A percentile compares a stretch with the other conserved stretches of the same genome.
These are phyloP conservation scores for Orthosia gothica DNA, from an alignment of 2,888 invertebrate genomes.

Conservation along the genomic window DNA sequence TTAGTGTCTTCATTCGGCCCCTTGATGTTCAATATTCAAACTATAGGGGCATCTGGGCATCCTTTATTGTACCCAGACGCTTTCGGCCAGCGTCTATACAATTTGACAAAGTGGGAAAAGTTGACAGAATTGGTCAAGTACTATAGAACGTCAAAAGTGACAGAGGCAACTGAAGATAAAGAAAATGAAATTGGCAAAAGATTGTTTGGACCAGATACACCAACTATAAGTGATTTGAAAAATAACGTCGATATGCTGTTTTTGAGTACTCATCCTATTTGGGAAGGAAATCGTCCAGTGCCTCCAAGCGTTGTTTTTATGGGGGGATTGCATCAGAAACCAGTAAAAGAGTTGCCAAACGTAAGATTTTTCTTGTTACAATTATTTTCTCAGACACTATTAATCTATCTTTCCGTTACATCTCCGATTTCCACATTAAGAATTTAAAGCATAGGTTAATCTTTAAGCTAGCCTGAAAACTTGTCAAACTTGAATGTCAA, in stretches of 20 bases:
- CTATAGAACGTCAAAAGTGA: slow-evolving; percentile 34
- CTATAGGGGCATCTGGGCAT: slow-evolving; percentile 70
- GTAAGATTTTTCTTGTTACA: slow-evolving; percentile 27
- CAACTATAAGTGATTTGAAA: slow-evolving; percentile 64
- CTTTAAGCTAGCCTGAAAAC: no score
- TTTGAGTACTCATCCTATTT: slow-evolving; percentile 81
- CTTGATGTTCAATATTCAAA: slow-evolving; percentile 46
- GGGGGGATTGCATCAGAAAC: slow-evolving; percentile 73
- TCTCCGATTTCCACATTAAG: no score
- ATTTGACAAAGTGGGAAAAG: slow-evolving; percentile 74
- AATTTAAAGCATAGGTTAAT: no score
- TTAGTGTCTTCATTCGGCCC: slow-evolving; percentile 71
- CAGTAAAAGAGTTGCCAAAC: slow-evolving; percentile 32
- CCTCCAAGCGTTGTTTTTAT: slow-evolving; percentile 81
- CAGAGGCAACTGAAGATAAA: slow-evolving; percentile 40
- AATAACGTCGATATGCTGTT: slow-evolving; percentile 81
- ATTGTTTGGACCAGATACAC: slow-evolving; percentile 69
- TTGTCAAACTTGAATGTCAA: no score
- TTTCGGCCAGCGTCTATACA: slow-evolving; percentile 61
- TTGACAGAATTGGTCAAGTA: slow-evolving; percentile 57
- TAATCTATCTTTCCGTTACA: no score
- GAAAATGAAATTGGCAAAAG: slow-evolving; percentile 58
- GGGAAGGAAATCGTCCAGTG: slow-evolving; percentile 78
- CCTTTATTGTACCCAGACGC: slow-evolving; percentile 70
- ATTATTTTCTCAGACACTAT: not conserved